These are phyloP conservation scores for Lepidocolaptes lacrymiger DNA, from an alignment of 2,797 vertebrate species.

Conservation along the genomic window DNA sequence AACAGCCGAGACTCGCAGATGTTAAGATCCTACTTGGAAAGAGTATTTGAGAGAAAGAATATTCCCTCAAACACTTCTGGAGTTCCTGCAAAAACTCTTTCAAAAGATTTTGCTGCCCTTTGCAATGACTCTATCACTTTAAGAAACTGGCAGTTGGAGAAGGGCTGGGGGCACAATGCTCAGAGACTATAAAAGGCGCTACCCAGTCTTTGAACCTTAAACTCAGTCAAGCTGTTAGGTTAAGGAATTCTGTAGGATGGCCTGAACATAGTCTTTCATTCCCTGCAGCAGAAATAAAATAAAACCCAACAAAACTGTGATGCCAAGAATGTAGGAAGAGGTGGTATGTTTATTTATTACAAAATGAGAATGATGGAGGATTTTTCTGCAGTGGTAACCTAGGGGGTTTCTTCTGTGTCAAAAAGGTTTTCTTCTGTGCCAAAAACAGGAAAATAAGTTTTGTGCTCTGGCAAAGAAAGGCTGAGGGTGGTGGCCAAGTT, in stretches of 20 bases:
- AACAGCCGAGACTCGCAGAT: not conserved
- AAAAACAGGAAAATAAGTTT: not conserved
- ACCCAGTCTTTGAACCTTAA: not conserved
- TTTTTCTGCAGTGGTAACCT: not conserved
- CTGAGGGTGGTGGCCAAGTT: not conserved
- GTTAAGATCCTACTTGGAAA: not conserved
- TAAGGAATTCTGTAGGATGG: not conserved
- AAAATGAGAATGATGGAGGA: not conserved
- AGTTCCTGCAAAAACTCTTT: not conserved
- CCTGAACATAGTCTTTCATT: not conserved
- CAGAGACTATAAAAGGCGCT: not conserved
- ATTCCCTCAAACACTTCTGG: not conserved
- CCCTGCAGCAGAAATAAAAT: not conserved
- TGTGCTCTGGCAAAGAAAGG: not conserved
- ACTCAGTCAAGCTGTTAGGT: not conserved
- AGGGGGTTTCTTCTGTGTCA: not conserved
- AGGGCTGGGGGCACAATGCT: not conserved
- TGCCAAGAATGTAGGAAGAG: not conserved
- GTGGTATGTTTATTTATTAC: not conserved
- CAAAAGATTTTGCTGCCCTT: not conserved
- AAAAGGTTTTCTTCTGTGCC: not conserved
- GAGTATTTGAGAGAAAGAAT: not conserved
- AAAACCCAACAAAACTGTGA: not conserved
- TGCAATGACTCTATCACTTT: not conserved
- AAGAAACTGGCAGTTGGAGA: not conserved